Conservation (phyloP, 2,113 vertebrate genomes). For the Corythoichthys haematopterus region DNA sequence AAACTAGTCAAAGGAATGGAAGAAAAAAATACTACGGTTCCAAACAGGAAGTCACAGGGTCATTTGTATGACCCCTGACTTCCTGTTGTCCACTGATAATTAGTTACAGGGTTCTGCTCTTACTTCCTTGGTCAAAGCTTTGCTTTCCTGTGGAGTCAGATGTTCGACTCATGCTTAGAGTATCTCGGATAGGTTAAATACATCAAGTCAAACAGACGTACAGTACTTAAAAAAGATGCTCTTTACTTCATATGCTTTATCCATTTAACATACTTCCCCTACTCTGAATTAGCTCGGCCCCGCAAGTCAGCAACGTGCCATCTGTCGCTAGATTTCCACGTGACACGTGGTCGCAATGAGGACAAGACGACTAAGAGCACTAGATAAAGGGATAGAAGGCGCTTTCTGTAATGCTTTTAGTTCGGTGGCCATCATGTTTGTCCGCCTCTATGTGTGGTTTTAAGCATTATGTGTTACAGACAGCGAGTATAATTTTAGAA, state of each 20-base stretch:
- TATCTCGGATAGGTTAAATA: neutral
- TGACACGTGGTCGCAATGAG: slow-evolving; percentile 60
- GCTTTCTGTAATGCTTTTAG: slow-evolving; percentile 24
- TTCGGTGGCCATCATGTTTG: slow-evolving; percentile 25
- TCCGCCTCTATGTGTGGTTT: slow-evolving; percentile 14
- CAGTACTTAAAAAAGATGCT: neutral
- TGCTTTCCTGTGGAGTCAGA: neutral
- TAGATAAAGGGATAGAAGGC: slow-evolving; percentile 35
- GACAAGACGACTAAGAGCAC: slow-evolving; percentile 39
- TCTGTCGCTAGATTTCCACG: slow-evolving; percentile 58
- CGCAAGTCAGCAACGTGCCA: slow-evolving; percentile 55
- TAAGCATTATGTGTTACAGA: slow-evolving; percentile 27
- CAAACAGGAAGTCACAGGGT: slow-evolving; percentile 73
- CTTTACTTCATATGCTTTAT: neutral
- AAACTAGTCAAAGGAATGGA: slow-evolving; percentile 20
- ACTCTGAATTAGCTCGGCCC: slow-evolving; percentile 35
- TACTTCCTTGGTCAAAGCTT: slow-evolving; percentile 24
- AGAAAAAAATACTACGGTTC: slow-evolving; percentile 38
- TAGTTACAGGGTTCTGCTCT: slow-evolving; percentile 50
- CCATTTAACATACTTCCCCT: slow-evolving; percentile 2
- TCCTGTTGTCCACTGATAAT: slow-evolving; percentile 72
- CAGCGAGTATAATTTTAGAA: slow-evolving; percentile 43
- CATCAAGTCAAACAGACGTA: neutral
- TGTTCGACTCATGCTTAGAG: neutral
- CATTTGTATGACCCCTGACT: slow-evolving; percentile 61